Conservation (phyloP, 2,888 invertebrate species). For the Dysmachus trigonus region DNA sequence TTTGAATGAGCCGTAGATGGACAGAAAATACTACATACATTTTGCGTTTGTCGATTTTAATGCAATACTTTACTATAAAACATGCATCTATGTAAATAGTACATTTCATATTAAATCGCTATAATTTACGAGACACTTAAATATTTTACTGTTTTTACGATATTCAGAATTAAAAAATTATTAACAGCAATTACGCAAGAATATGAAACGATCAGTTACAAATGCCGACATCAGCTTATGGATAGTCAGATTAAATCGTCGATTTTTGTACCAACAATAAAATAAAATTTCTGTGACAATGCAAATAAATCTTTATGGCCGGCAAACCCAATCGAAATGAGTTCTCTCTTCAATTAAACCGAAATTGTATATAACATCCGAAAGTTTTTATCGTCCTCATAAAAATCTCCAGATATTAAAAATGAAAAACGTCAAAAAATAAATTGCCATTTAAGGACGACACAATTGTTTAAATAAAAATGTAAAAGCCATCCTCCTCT, state of each 20-base stretch:
- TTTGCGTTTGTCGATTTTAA: too few species aligned
- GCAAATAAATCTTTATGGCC: background rate
- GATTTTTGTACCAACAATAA: background rate
- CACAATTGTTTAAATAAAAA: background rate
- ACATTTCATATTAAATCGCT: background rate
- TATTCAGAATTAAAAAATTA: background rate
- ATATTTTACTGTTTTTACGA: background rate
- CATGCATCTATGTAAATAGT: background rate
- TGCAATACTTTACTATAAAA: too few species aligned
- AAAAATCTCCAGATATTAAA: constrained; percentile 29
- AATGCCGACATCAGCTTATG: background rate
- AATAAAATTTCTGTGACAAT: background rate
- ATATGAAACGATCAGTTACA: background rate
- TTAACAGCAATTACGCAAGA: background rate
- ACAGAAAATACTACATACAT: too few species aligned
- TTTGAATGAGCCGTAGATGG: too few species aligned
- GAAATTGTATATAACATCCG: background rate
- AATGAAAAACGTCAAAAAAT: constrained; percentile 25
- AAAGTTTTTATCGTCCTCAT: constrained; percentile 4
- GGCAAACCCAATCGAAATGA: constrained; percentile 7
- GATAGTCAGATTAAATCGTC: background rate
- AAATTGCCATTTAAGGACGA: constrained; percentile 26
- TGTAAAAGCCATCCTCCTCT: background rate
- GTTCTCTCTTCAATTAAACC: constrained; percentile 18
- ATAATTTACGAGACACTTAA: background rate